Conservation (phyloP, 2,113 vertebrate species). For the Coregonus clupeaformis region DNA sequence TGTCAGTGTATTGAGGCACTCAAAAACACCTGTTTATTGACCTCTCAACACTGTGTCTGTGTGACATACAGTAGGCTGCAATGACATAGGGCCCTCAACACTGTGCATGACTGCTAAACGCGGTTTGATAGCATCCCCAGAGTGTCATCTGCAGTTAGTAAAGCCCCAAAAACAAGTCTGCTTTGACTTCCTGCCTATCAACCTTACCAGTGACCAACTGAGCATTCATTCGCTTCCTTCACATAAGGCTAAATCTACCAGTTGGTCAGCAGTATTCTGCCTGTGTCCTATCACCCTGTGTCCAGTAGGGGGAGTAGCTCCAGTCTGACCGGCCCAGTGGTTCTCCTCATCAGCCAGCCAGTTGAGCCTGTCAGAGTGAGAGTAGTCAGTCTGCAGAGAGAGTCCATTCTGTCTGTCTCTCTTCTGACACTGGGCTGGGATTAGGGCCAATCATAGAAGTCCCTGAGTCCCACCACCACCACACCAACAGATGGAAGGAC, state of each 20-base stretch:
- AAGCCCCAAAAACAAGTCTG: no score
- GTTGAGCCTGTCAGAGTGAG: slow-evolving; percentile 69
- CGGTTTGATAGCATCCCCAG: no score
- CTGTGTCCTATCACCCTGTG: slow-evolving; percentile 43
- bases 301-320: slow-evolving; percentile 54
- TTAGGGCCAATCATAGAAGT: slow-evolving; percentile 73
- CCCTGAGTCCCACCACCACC: slow-evolving; percentile 66
- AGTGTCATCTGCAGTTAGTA: no score
- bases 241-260: no score
- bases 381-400: slow-evolving; percentile 57
- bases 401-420: slow-evolving; percentile 63
- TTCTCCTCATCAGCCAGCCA: slow-evolving; percentile 45
- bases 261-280: no score
- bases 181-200: no score
- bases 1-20: slow-evolving; percentile 55
- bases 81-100: slow-evolving; percentile 20
- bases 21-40: slow-evolving; percentile 50
- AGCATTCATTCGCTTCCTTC: not conserved
- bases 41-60: slow-evolving; percentile 46
- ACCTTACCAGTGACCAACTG: no score
- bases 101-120: slow-evolving; percentile 47
- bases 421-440: slow-evolving; percentile 57
- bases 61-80: slow-evolving; percentile 30
- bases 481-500: slow-evolving; percentile 68
- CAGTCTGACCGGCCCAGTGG: slow-evolving; percentile 42